Evolutionary conservation across 2,797 vertebrate species (phyloP).

Genomic region (Eidolon dupreanum): DNA sequence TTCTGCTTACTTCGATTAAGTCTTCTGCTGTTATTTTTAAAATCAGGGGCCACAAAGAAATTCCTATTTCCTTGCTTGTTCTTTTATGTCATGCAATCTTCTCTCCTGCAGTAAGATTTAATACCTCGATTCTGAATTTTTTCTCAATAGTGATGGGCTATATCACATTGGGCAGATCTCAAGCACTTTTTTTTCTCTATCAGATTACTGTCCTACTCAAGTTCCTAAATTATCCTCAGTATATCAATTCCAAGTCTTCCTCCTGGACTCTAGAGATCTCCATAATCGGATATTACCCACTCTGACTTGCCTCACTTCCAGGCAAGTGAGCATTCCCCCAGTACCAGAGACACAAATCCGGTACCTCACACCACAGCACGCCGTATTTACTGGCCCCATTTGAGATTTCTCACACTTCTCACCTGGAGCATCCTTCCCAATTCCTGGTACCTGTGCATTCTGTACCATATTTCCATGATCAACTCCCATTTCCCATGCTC

Average conservation of each 20-base stretch:
- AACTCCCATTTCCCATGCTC: too few relatives aligned
- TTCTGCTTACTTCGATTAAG: background rate
- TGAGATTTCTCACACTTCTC: background rate
- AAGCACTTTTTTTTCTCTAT: background rate
- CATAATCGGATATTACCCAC: too few relatives aligned
- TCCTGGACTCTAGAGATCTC: background rate
- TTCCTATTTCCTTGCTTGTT: background rate
- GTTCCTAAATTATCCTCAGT: background rate
- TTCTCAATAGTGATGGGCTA: background rate
- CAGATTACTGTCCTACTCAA: background rate
- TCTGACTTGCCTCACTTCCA: background rate
- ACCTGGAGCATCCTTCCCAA: background rate
- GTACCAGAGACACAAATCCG: background rate
- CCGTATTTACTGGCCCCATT: too few relatives aligned
- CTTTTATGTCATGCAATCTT: background rate
- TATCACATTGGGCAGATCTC: background rate
- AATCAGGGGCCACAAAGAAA: background rate
- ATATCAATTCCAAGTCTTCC: background rate
- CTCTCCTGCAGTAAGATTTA: background rate
- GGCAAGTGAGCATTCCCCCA: rapidly evolving
- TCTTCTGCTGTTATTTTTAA: background rate
- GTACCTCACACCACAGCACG: rapidly evolving
- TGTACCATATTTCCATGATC: background rate
- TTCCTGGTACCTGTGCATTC: background rate
- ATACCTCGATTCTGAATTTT: background rate